Evolutionary conservation across 2,797 vertebrate species (phyloP).

Genomic region (Notolepis coatsorum): DNA sequence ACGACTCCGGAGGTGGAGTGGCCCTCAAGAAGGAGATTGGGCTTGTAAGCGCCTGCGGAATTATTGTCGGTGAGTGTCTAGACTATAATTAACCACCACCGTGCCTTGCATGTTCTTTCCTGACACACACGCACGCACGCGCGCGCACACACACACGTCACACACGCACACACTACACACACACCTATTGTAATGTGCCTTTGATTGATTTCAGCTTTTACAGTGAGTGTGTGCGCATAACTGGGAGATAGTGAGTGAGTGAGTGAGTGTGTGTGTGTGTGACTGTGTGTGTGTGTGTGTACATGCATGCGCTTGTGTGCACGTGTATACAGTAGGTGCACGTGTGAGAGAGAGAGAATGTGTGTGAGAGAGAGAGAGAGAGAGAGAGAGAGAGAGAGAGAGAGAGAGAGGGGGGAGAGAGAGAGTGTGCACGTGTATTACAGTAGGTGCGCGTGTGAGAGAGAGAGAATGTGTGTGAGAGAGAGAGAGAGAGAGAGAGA

Average conservation of each 20-base stretch:
- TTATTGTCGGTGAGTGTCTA: constrained; percentile 90
- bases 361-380: no score
- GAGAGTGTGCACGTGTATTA: neutral
- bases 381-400: neutral
- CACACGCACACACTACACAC: no score
- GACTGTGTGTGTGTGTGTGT: neutral
- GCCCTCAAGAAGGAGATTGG: constrained; percentile 94
- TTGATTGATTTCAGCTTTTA: no score
- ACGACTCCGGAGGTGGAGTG: constrained; percentile 79
- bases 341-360: no score
- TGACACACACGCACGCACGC: neutral
- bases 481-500: neutral
- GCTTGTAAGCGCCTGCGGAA: constrained; percentile 92
- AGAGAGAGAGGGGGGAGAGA: neutral
- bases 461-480: neutral
- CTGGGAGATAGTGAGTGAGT: neutral
- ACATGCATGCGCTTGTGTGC: neutral
- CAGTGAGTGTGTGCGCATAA: neutral
- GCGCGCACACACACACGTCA: no score
- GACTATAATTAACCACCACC: neutral
- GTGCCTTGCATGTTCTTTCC: neutral
- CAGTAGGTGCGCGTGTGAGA: neutral
- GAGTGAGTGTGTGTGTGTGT: neutral
- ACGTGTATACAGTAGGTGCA: no score
- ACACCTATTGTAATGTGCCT: no score